Percentiles rank a stretch among this genome's conserved stretches.
Evolutionary conservation across 2,113 vertebrate species (phyloP).

Genomic region (Hystrix cristata): DNA sequence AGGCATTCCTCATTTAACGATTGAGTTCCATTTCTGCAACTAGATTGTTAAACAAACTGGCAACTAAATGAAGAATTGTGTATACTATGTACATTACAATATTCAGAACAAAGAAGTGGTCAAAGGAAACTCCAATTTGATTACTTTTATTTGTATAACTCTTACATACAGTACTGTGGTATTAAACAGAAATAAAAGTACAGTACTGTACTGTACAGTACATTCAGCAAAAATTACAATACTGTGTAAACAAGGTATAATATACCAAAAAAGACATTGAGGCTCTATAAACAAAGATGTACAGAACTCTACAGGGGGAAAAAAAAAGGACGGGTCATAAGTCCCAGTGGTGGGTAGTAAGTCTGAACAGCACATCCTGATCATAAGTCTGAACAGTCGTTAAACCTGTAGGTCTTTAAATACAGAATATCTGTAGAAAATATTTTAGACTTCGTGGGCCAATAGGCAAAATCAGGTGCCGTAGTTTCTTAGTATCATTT

Average conservation of each 20-base stretch:
- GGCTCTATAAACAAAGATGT: neutral
- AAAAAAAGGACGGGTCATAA: neutral
- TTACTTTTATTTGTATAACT: neutral
- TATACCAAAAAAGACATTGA: neutral
- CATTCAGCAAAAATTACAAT: neutral
- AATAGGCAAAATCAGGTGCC: neutral
- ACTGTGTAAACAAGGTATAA: neutral
- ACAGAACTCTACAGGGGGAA: neutral
- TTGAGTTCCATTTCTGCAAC: neutral
- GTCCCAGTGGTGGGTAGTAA: too few species aligned
- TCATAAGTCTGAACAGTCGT: neutral
- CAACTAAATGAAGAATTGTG: neutral
- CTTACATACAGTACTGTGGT: neutral
- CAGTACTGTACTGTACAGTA: neutral
- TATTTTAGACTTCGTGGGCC: slow-evolving; percentile 1
- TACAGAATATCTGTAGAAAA: neutral
- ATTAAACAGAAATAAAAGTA: neutral
- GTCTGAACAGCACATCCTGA: neutral
- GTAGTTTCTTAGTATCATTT: neutral
- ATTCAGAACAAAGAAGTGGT: neutral
- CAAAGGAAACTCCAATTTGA: neutral
- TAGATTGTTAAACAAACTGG: neutral
- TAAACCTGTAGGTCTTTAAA: neutral
- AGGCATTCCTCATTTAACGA: neutral
- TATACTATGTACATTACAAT: neutral